These are phyloP conservation scores for Actinernus sp. DNA, from an alignment of 92 coral and sea anemone species.

Conservation along the genomic window DNA sequence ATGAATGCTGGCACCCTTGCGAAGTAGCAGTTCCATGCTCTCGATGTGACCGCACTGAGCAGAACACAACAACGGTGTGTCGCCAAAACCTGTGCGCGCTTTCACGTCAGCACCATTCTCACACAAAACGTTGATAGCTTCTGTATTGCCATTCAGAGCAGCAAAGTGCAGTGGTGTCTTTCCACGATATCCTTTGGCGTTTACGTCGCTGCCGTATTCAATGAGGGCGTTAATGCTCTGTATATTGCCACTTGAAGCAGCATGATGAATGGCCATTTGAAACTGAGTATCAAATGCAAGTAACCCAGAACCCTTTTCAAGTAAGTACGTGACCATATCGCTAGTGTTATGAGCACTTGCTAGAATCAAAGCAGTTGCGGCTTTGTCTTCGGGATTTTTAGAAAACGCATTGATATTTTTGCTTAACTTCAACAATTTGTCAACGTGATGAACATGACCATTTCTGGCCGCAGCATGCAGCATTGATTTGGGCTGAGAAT, in stretches of 20 bases:
- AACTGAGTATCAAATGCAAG: constrained; percentile 11
- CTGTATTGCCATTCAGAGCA: constrained; percentile 37
- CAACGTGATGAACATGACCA: constrained; percentile 43
- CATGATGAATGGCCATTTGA: constrained; percentile 42
- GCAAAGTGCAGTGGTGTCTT: constrained; percentile 45
- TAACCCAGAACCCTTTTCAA: constrained; percentile 43
- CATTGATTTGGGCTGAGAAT: constrained; percentile 29
- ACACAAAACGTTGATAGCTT: constrained; percentile 40
- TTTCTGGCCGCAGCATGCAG: constrained; percentile 52
- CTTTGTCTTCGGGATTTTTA: constrained; percentile 7
- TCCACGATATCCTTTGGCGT: constrained; percentile 32
- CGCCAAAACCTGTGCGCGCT: constrained; percentile 10
- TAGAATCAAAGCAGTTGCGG: constrained; percentile 59
- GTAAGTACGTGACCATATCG: constrained; percentile 41
- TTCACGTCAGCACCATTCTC: constrained; percentile 54
- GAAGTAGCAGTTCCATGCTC: constrained; percentile 24
- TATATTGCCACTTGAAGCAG: constrained; percentile 35
- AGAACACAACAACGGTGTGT: constrained; percentile 42
- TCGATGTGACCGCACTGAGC: constrained; percentile 47
- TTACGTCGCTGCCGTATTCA: constrained; percentile 38
- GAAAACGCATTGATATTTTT: constrained; percentile 33
- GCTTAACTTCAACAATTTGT: constrained; percentile 38
- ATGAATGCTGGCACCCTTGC: constrained; percentile 28
- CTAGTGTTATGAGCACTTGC: constrained; percentile 40
- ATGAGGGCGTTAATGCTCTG: constrained; percentile 23